phyloP scores from a whole-genome alignment of 2,113 vertebrate genomes.

The Excalfactoria chinensis region DNA sequence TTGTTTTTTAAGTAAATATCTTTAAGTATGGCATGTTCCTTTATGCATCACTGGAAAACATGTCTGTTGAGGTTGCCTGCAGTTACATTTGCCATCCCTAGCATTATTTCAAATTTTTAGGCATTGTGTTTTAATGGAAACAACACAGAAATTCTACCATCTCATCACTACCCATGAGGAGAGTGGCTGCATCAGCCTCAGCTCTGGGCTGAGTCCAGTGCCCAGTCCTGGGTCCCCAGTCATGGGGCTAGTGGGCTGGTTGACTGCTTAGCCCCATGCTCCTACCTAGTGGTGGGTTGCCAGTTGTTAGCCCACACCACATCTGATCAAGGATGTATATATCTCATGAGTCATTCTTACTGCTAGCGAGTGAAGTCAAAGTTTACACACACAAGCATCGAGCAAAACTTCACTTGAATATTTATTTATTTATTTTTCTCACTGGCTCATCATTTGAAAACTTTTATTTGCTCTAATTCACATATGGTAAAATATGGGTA shows the following conservation, averaged over 20 bases:
- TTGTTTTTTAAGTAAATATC: background rate
- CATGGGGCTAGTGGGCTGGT: background rate
- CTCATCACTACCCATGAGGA: background rate
- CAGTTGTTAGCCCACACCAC: accelerated
- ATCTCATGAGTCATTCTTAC: accelerated
- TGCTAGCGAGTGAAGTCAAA: background rate
- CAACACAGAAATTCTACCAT: background rate
- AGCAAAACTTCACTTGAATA: background rate
- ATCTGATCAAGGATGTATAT: background rate
- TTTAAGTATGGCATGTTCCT: background rate
- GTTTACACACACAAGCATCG: background rate
- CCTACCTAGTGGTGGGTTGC: background rate
- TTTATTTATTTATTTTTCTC: background rate
- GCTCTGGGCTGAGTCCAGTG: background rate
- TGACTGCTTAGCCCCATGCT: background rate
- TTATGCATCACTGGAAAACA: background rate
- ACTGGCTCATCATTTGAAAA: background rate
- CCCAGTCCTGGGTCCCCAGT: background rate
- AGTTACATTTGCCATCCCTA: background rate
- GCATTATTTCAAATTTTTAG: background rate
- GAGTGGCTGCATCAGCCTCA: background rate
- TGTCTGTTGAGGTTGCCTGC: background rate
- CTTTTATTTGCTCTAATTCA: background rate
- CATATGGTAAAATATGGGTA: background rate
- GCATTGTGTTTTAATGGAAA: background rate